Evolutionary conservation across 2,888 invertebrate species (phyloP).

Genomic region (Cotesia congregata): DNA sequence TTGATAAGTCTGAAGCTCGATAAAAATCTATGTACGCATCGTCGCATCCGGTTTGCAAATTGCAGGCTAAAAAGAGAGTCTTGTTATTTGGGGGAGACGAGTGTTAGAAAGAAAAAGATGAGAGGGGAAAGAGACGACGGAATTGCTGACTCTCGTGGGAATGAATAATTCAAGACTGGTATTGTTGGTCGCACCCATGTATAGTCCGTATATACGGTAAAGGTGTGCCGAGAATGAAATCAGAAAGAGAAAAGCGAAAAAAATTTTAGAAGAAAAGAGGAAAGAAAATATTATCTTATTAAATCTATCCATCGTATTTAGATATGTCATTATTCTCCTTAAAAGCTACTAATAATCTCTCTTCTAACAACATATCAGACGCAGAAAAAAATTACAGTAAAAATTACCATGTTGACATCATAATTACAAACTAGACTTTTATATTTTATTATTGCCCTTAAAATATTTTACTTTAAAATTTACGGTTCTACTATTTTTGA

Average conservation of each 20-base stretch:
- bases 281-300: not conserved
- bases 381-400: not conserved
- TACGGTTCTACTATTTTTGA: too few species aligned
- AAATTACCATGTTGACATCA: not conserved
- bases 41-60: constrained; percentile 33
- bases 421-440: too few species aligned
- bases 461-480: too few species aligned
- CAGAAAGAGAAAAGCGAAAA: constrained; percentile 48
- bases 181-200: constrained; percentile 67
- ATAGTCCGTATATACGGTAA: constrained; percentile 52
- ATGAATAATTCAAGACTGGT: constrained; percentile 66
- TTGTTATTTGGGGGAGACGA: constrained; percentile 3
- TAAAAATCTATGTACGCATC: constrained; percentile 25
- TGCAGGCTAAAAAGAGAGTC: constrained; percentile 9
- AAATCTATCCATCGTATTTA: not conserved
- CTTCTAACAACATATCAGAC: too few species aligned
- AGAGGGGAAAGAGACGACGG: constrained; percentile 41
- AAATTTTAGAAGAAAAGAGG: constrained; percentile 1
- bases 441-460: too few species aligned
- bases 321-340: constrained; percentile 14
- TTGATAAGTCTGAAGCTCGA: constrained; percentile 7
- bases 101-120: not conserved
- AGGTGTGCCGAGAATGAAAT: constrained; percentile 64
- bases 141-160: constrained; percentile 54
- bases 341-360: not conserved